These are phyloP conservation scores for Caenorhabditis brenneri DNA, from an alignment of 1,140 invertebrate genomes.

Conservation along the genomic window DNA sequence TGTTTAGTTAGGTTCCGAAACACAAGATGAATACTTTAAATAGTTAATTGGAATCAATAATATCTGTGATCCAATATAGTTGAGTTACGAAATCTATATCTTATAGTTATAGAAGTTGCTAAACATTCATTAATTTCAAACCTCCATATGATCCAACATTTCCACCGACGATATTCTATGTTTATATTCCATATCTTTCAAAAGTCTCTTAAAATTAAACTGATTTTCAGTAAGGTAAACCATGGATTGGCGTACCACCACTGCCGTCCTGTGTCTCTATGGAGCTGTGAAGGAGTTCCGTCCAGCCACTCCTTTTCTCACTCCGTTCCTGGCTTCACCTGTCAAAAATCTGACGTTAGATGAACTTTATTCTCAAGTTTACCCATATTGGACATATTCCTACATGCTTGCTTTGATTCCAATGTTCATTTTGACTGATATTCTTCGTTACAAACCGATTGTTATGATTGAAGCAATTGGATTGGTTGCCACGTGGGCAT, in stretches of 20 bases:
- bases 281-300: conserved; percentile 83
- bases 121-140: too few species aligned
- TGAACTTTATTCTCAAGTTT: conserved; percentile 75
- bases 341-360: conserved; percentile 79
- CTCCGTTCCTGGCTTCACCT: conserved; percentile 78
- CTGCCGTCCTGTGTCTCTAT: conserved; percentile 78
- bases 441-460: conserved; percentile 83
- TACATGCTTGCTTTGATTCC: conserved; percentile 78
- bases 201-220: background rate
- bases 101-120: too few species aligned
- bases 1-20: too few species aligned
- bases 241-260: conserved; percentile 72
- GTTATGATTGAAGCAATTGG: conserved; percentile 79
- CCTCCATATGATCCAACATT: too few species aligned
- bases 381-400: conserved; percentile 82
- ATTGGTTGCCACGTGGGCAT: conserved; percentile 78
- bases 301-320: conserved; percentile 83
- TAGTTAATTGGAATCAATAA: too few species aligned
- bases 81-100: too few species aligned
- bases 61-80: too few species aligned
- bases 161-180: too few species aligned
- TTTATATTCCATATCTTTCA: too few species aligned
- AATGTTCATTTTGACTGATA: conserved; percentile 83
- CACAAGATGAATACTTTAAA: too few species aligned
- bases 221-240: conserved; percentile 9